Conservation (phyloP, 2,888 invertebrate species). For the Thumatha senex region DNA sequence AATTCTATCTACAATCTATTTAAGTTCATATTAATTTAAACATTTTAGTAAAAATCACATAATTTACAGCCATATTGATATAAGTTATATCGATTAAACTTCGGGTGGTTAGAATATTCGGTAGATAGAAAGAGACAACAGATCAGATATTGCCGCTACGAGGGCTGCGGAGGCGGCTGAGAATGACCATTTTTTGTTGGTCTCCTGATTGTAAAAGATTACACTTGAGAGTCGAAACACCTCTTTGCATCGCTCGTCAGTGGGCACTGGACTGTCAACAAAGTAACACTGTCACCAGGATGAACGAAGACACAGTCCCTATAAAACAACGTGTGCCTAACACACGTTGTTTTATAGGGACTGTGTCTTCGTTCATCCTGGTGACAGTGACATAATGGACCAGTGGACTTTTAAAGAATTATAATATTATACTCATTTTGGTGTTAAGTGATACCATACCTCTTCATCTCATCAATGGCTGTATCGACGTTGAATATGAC, state of each 20-base stretch:
- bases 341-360: slow-evolving; percentile 73
- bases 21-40: slow-evolving; percentile 1
- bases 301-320: slow-evolving; percentile 75
- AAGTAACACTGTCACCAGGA: slow-evolving; percentile 82
- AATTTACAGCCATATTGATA: slow-evolving; percentile 40
- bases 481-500: slow-evolving; percentile 94
- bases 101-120: slow-evolving; percentile 42
- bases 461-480: slow-evolving; percentile 83
- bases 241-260: slow-evolving; percentile 84
- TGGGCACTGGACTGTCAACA: slow-evolving; percentile 83
- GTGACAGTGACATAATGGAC: slow-evolving; percentile 78
- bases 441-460: slow-evolving; percentile 52
- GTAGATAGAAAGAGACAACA: slow-evolving; percentile 70
- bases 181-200: slow-evolving; percentile 83
- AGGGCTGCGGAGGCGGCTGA: slow-evolving; percentile 80
- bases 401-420: slow-evolving; percentile 73
- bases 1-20: slow-evolving; percentile 8
- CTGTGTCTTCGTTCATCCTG: slow-evolving; percentile 72
- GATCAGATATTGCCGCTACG: slow-evolving; percentile 63
- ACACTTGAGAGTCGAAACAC: slow-evolving; percentile 84
- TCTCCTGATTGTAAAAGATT: slow-evolving; percentile 83
- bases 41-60: slow-evolving; percentile 10
- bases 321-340: slow-evolving; percentile 73
- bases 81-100: slow-evolving; percentile 43
- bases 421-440: slow-evolving; percentile 62